Conservation (phyloP, 2,113 vertebrate species). For the Apistogramma diplotaenia region DNA sequence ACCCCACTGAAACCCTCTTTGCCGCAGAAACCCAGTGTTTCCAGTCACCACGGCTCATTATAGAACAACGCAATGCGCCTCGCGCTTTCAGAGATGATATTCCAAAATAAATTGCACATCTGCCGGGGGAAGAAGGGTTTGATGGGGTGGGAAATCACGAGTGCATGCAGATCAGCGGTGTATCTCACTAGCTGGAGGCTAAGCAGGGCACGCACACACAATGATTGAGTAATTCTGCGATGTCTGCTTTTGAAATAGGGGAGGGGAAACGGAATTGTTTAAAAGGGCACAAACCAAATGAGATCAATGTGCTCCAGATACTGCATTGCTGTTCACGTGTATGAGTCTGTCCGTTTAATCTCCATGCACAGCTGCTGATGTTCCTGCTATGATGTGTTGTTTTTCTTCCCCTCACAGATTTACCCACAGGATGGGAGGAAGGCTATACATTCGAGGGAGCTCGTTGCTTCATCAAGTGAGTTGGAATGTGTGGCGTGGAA, state of each 20-base stretch:
- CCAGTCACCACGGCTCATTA: background rate
- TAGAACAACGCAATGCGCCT: background rate
- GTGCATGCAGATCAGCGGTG: background rate
- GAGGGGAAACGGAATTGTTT: background rate
- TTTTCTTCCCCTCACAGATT: constrained; percentile 78
- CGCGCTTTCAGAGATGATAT: background rate
- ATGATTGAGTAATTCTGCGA: background rate
- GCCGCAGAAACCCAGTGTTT: background rate
- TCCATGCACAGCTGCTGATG: constrained; percentile 19
- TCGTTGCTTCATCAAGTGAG: constrained; percentile 98
- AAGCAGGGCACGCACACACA: background rate
- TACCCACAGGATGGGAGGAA: constrained; percentile 98
- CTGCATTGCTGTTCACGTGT: constrained; percentile 36
- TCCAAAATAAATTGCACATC: background rate
- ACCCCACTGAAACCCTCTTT: background rate
- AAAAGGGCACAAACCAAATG: constrained; percentile 4
- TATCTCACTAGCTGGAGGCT: constrained; percentile 5
- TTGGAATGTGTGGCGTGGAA: constrained; percentile 78
- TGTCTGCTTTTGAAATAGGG: background rate
- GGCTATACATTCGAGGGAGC: constrained; percentile 97
- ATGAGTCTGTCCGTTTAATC: background rate
- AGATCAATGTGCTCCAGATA: constrained; percentile 19
- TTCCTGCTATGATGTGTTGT: constrained; percentile 1
- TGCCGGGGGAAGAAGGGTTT: background rate
- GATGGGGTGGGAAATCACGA: background rate